These are phyloP conservation scores for Mantis religiosa DNA, from an alignment of 2,888 invertebrate species.

Conservation along the genomic window DNA sequence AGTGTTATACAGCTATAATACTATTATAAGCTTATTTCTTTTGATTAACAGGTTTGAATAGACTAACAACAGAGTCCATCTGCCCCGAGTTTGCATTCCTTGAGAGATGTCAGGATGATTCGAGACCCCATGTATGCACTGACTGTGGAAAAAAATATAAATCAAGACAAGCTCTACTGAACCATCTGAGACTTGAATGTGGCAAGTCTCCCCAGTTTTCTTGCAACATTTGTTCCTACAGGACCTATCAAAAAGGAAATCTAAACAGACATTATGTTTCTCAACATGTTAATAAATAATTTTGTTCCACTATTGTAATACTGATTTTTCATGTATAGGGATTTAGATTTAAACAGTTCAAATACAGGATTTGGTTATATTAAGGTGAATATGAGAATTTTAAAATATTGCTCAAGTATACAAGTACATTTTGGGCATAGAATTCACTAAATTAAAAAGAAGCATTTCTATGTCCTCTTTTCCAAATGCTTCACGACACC, in stretches of 20 bases:
- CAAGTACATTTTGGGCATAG: too few relatives aligned
- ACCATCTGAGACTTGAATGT: conserved; percentile 31
- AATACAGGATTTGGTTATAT: too few relatives aligned
- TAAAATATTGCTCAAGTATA: too few relatives aligned
- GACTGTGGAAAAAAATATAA: conserved; percentile 32
- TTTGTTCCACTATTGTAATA: neutral
- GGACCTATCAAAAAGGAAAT: conserved; percentile 31
- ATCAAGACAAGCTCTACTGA: conserved; percentile 32
- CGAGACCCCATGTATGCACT: neutral
- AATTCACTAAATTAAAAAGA: too few relatives aligned
- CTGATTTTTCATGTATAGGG: neutral
- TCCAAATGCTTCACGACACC: too few relatives aligned
- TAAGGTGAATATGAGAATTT: too few relatives aligned
- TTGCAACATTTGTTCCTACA: conserved; percentile 27
- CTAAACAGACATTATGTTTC: conserved; percentile 22
- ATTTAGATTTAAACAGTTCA: too few relatives aligned
- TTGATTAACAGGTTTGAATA: neutral
- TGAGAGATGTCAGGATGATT: neutral
- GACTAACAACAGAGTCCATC: neutral
- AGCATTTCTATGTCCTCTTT: too few relatives aligned
- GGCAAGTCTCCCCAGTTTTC: conserved; percentile 31
- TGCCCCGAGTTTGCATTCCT: neutral
- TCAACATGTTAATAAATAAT: neutral
- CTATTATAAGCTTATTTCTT: neutral
- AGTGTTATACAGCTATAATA: too few relatives aligned